A percentile compares a stretch with the other conserved stretches of the same genome.
Evolutionary conservation across 2,888 invertebrate genomes (phyloP).

Genomic region (Heliconius sara): DNA sequence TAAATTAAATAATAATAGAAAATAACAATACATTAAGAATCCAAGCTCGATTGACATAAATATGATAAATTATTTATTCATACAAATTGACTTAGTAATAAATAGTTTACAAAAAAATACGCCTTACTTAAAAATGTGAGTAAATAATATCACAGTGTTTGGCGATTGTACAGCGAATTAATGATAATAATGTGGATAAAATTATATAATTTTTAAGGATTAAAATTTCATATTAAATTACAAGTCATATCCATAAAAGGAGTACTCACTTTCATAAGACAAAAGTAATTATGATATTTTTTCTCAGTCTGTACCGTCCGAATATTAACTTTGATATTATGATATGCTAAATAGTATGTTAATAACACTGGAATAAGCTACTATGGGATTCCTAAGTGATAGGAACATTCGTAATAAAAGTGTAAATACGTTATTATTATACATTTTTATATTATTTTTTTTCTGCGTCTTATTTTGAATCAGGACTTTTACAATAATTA

Average conservation of each 20-base stretch:
- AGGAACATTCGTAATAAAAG: constrained; percentile 36
- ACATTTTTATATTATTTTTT: background rate
- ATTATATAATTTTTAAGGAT: constrained; percentile 25
- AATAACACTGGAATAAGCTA: constrained; percentile 21
- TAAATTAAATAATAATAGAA: constrained; percentile 25
- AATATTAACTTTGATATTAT: constrained; percentile 40
- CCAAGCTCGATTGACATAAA: constrained; percentile 68
- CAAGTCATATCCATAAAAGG: constrained; percentile 21
- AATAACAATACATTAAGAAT: constrained; percentile 48
- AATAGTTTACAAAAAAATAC: constrained; percentile 53
- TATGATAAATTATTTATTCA: constrained; percentile 49
- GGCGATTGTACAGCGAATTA: constrained; percentile 50
- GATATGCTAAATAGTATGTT: constrained; percentile 44
- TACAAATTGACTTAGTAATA: constrained; percentile 59
- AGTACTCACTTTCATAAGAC: constrained; percentile 60
- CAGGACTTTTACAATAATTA: background rate
- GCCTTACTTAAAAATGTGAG: constrained; percentile 62
- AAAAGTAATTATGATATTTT: constrained; percentile 48
- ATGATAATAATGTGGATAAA: constrained; percentile 27
- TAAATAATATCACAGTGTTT: constrained; percentile 57
- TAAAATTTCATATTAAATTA: constrained; percentile 47
- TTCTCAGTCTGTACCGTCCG: constrained; percentile 45
- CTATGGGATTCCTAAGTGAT: constrained; percentile 29
- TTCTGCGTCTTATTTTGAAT: background rate
- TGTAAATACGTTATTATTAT: constrained; percentile 22